phyloP scores from a whole-genome alignment of 1,140 invertebrate genomes.

The Drosophila miranda region DNA sequence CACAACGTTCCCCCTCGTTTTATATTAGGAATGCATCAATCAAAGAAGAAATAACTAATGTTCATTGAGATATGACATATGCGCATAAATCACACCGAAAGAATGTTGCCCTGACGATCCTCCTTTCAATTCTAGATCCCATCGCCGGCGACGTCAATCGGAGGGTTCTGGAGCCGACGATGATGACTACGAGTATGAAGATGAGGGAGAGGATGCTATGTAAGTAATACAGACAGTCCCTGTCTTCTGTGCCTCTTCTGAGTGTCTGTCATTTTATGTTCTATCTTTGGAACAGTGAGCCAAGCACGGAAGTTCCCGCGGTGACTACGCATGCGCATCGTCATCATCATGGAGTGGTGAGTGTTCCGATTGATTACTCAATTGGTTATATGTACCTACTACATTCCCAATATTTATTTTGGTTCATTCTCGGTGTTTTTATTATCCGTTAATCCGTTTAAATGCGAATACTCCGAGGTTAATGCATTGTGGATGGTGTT shows the following conservation, averaged over 20 bases:
- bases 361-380: conserved; percentile 31
- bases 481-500: conserved; percentile 48
- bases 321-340: conserved; percentile 85
- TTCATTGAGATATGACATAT: too few relatives aligned
- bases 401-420: conserved; percentile 27
- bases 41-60: background rate
- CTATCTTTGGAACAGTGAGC: conserved; percentile 37
- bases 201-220: conserved; percentile 77
- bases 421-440: conserved; percentile 56
- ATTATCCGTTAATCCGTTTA: conserved; percentile 38
- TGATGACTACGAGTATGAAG: conserved; percentile 83
- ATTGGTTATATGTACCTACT: conserved; percentile 7
- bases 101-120: background rate
- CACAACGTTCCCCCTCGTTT: too few relatives aligned
- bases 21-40: too few relatives aligned
- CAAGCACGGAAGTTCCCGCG: conserved; percentile 69
- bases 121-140: conserved; percentile 43
- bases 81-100: too few relatives aligned
- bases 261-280: background rate
- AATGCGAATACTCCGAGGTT: conserved; percentile 50
- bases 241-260: background rate
- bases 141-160: conserved; percentile 64
- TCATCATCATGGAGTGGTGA: conserved; percentile 86
- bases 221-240: conserved; percentile 40
- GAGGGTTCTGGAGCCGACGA: conserved; percentile 83